phyloP scores from a whole-genome alignment of 1,140 invertebrate species.

The Ceratitis capitata region DNA sequence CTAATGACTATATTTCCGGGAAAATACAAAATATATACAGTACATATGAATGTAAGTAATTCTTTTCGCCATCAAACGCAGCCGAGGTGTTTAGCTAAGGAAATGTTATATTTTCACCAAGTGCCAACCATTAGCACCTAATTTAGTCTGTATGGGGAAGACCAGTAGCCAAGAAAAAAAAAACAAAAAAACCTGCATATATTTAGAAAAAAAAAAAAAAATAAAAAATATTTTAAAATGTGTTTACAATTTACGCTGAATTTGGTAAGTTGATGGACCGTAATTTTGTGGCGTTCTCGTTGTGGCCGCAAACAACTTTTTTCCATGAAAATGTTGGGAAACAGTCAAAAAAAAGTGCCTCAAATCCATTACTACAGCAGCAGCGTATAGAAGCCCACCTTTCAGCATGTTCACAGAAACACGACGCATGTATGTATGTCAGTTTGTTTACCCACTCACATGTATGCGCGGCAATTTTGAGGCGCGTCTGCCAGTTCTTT shows the following conservation, averaged over 20 bases:
- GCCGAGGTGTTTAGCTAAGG: not conserved
- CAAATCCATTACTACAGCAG: not conserved
- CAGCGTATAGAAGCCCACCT: not conserved
- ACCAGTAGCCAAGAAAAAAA: not conserved
- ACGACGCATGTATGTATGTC: not conserved
- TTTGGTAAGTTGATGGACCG: not conserved
- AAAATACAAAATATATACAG: not conserved
- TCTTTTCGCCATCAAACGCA: not conserved
- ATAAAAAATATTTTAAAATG: not conserved
- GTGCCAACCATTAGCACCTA: slow-evolving; percentile 13
- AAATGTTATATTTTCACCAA: not conserved
- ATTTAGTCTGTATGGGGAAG: not conserved
- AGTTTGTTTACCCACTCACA: not conserved
- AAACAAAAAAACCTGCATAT: not conserved
- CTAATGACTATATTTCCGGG: not conserved
- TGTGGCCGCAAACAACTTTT: not conserved
- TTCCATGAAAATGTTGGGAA: not conserved
- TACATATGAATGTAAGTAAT: no score
- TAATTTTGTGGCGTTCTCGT: not conserved
- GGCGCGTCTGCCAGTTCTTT: not conserved
- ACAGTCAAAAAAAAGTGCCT: not conserved
- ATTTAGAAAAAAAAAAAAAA: not conserved
- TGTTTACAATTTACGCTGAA: slow-evolving; percentile 29
- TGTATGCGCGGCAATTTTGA: not conserved
- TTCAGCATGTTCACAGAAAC: not conserved